Conservation (phyloP, 2,797 vertebrate species). For the Tangara arthus region DNA sequence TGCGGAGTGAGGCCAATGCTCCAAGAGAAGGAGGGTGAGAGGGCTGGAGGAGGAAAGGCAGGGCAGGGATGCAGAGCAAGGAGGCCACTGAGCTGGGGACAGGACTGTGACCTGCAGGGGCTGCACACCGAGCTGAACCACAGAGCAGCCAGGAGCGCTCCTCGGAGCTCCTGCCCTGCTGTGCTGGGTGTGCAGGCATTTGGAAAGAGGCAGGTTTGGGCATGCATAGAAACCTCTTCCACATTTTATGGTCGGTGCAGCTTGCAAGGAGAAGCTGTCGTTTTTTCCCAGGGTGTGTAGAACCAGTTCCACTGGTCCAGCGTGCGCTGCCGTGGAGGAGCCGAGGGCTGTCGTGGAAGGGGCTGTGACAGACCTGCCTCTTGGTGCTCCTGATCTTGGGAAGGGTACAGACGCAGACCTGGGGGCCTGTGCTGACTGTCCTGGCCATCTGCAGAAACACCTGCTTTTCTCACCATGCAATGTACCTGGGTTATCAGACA, state of each 20-base stretch:
- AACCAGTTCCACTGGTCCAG: slow-evolving; percentile 76
- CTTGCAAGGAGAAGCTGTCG: slow-evolving; percentile 69
- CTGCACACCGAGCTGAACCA: background rate
- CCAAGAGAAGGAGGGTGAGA: background rate
- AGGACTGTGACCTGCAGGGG: background rate
- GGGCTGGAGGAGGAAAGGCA: background rate
- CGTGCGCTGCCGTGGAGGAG: background rate
- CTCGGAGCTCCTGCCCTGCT: background rate
- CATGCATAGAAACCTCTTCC: slow-evolving; percentile 55
- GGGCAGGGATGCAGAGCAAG: background rate
- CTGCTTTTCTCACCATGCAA: background rate
- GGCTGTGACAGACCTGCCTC: background rate
- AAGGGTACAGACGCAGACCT: slow-evolving; percentile 12
- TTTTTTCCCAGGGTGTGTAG: slow-evolving; percentile 74
- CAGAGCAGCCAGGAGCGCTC: background rate
- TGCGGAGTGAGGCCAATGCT: background rate
- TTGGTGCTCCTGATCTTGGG: slow-evolving; percentile 11
- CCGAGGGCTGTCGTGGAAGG: slow-evolving; percentile 4
- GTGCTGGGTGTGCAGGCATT: background rate
- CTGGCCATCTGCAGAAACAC: background rate
- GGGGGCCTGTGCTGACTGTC: background rate
- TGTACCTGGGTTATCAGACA: background rate
- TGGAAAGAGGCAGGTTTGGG: slow-evolving; percentile 64
- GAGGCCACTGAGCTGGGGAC: background rate
- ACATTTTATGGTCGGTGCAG: slow-evolving; percentile 44